Evolutionary conservation across 64 coral and sea anemone genomes (phyloP).

Genomic region (Montipora foliosa): DNA sequence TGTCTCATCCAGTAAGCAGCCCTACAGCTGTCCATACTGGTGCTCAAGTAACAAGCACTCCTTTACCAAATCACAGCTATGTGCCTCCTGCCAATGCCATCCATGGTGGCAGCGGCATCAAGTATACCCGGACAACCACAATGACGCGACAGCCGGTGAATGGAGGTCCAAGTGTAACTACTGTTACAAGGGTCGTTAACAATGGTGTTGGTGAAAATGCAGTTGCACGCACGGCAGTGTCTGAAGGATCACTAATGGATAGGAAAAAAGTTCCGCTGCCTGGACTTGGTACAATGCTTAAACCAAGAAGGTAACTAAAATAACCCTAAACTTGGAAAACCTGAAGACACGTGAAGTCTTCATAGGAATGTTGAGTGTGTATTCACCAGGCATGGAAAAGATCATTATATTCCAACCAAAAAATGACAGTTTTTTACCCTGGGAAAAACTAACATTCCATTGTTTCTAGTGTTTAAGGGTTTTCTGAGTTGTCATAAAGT

Average conservation of each 20-base stretch:
- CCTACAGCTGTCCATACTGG: slow-evolving; percentile 31
- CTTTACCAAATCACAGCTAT: slow-evolving; percentile 79
- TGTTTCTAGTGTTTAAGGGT: too few relatives aligned
- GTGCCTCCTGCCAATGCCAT: slow-evolving; percentile 68
- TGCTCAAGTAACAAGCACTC: slow-evolving; percentile 81
- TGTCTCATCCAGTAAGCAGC: slow-evolving; percentile 41
- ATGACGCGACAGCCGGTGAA: slow-evolving; percentile 44
- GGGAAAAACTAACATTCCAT: too few relatives aligned
- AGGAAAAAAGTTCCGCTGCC: slow-evolving; percentile 91
- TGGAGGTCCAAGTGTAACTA: slow-evolving; percentile 43
- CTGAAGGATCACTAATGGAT: slow-evolving; percentile 81
- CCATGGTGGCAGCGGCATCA: slow-evolving; percentile 44
- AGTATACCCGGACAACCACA: slow-evolving; percentile 69
- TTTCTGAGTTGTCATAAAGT: too few relatives aligned
- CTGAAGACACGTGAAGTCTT: too few relatives aligned
- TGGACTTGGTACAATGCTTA: slow-evolving; percentile 80
- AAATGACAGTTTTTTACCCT: too few relatives aligned
- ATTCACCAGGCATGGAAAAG: too few relatives aligned
- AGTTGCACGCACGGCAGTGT: slow-evolving; percentile 37
- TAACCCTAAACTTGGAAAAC: neutral
- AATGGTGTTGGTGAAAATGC: neutral
- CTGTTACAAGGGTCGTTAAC: slow-evolving; percentile 8
- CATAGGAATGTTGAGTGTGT: too few relatives aligned
- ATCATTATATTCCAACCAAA: too few relatives aligned
- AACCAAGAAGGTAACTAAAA: slow-evolving; percentile 65